A percentile compares a stretch with the other conserved stretches of the same genome.
Conservation (phyloP, 2,797 vertebrate genomes). For the Thaleichthys pacificus region DNA sequence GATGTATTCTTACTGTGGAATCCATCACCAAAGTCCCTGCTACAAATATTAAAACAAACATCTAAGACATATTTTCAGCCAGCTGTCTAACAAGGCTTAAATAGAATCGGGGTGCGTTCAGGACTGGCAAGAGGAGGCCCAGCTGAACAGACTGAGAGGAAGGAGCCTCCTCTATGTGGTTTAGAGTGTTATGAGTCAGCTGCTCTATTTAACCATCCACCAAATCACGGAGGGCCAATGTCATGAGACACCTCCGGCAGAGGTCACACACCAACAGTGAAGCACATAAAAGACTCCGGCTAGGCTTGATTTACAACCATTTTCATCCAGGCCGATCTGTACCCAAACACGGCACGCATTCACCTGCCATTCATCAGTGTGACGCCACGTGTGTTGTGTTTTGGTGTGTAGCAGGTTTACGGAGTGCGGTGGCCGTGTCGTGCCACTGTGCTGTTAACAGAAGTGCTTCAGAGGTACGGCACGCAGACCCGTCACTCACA, state of each 20-base stretch:
- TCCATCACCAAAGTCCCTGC: slow-evolving; percentile 38
- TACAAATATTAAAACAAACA: slow-evolving; percentile 37
- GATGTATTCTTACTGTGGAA: slow-evolving; percentile 26
- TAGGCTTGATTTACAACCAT: not conserved
- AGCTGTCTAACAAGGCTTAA: slow-evolving; percentile 17
- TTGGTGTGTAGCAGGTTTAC: slow-evolving; percentile 26
- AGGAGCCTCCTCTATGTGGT: slow-evolving; percentile 56
- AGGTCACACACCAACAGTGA: slow-evolving; percentile 46
- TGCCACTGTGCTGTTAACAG: slow-evolving; percentile 11
- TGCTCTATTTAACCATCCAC: slow-evolving; percentile 60
- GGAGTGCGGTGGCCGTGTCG: slow-evolving; percentile 13
- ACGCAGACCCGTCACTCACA: not conserved
- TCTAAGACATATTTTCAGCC: slow-evolving; percentile 25
- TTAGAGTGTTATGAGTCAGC: slow-evolving; percentile 66
- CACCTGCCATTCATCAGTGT: slow-evolving; percentile 35
- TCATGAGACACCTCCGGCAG: slow-evolving; percentile 54
- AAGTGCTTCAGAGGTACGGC: slow-evolving; percentile 10
- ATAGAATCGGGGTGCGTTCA: not conserved
- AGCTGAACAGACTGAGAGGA: slow-evolving; percentile 15
- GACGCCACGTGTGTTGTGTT: slow-evolving; percentile 21
- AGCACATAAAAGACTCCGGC: not conserved
- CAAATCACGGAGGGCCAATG: slow-evolving; percentile 45
- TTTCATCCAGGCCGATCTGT: slow-evolving; percentile 25
- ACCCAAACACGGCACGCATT: slow-evolving; percentile 13
- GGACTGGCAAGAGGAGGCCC: slow-evolving; percentile 1